A percentile compares a stretch with the other conserved stretches of the same genome.
phyloP scores from a whole-genome alignment of 1,140 invertebrate genomes.

The Panagrolaimus sp. region DNA sequence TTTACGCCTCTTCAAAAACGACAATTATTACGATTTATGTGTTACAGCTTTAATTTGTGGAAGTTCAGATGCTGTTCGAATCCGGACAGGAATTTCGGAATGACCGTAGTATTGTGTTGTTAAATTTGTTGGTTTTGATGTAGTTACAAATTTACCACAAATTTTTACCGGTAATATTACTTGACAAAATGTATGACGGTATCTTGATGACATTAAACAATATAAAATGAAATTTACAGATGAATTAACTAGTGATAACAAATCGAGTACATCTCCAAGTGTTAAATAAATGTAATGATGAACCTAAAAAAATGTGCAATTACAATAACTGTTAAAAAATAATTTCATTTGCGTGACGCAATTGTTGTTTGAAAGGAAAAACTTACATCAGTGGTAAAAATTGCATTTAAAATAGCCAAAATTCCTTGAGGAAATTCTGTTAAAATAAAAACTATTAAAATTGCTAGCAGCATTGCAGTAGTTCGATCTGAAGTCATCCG shows the following conservation, averaged over 20 bases:
- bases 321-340: background rate
- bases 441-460: slow-evolving; percentile 47
- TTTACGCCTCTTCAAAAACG: too few relatives aligned
- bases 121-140: background rate
- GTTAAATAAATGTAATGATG: slow-evolving; percentile 44
- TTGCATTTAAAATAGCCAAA: slow-evolving; percentile 46
- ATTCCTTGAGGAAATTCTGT: slow-evolving; percentile 54
- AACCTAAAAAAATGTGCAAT: slow-evolving; percentile 22
- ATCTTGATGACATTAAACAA: slow-evolving; percentile 52
- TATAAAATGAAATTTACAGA: slow-evolving; percentile 52
- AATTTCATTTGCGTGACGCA: too few relatives aligned
- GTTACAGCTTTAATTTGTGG: background rate
- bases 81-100: background rate
- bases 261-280: slow-evolving; percentile 48
- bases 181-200: slow-evolving; percentile 48
- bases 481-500: slow-evolving; percentile 45
- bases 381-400: slow-evolving; percentile 43
- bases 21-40: too few relatives aligned
- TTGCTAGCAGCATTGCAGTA: slow-evolving; percentile 46
- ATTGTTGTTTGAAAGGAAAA: too few relatives aligned
- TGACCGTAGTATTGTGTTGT: slow-evolving; percentile 10
- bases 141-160: background rate
- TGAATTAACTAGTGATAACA: slow-evolving; percentile 48
- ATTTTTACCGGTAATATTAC: slow-evolving; percentile 35
- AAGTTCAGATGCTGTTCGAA: background rate